A percentile compares a stretch with the other conserved stretches of the same genome.
Evolutionary conservation across 1,140 invertebrate species (phyloP).

Genomic region (Zelostemma sp.): DNA sequence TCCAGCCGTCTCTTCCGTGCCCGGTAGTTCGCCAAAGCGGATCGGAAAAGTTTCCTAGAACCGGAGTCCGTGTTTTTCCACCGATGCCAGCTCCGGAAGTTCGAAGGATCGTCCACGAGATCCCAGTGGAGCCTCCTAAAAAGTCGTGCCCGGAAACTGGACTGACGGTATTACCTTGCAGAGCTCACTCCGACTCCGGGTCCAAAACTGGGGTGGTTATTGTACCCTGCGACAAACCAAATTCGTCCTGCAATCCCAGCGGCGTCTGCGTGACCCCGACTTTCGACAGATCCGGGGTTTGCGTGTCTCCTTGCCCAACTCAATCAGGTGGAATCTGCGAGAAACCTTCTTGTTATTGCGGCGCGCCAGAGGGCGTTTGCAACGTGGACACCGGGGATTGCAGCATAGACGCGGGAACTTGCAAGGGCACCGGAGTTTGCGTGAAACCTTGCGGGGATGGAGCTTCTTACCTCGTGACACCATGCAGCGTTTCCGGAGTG

Average conservation of each 20-base stretch:
- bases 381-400: slow-evolving; percentile 43
- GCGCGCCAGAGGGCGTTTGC: slow-evolving; percentile 52
- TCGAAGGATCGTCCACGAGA: slow-evolving; percentile 56
- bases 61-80: slow-evolving; percentile 48
- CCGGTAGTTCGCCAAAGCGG: slow-evolving; percentile 46
- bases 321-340: slow-evolving; percentile 50
- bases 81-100: slow-evolving; percentile 56
- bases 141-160: slow-evolving; percentile 59
- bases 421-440: slow-evolving; percentile 50
- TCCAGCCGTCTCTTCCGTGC: slow-evolving; percentile 49
- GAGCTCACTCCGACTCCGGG: slow-evolving; percentile 55
- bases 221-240: slow-evolving; percentile 58
- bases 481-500: slow-evolving; percentile 54
- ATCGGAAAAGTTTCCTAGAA: slow-evolving; percentile 50
- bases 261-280: slow-evolving; percentile 61
- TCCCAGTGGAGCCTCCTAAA: slow-evolving; percentile 27
- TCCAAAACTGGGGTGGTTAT: slow-evolving; percentile 61
- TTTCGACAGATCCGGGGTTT: slow-evolving; percentile 57
- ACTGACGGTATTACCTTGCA: slow-evolving; percentile 60
- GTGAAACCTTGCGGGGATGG: slow-evolving; percentile 53
- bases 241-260: slow-evolving; percentile 41
- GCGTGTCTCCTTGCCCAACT: slow-evolving; percentile 60
- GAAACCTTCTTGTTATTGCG: slow-evolving; percentile 55
- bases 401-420: slow-evolving; percentile 51
- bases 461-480: slow-evolving; percentile 50